Evolutionary conservation across 1,140 invertebrate species (phyloP).

Genomic region (Colletes latitarsis): DNA sequence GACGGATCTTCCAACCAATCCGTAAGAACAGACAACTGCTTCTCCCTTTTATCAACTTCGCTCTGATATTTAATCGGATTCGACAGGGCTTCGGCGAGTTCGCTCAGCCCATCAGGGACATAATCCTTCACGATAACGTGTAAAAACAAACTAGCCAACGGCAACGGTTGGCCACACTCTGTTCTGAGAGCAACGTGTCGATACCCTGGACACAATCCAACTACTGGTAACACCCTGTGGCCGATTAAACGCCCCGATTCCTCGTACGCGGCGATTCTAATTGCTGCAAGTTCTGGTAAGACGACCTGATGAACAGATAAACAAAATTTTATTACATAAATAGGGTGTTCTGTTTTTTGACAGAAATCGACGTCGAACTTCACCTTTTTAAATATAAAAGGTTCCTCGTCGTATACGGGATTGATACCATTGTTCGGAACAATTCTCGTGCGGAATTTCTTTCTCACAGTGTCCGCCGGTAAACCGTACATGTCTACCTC

Average conservation of each 20-base stretch:
- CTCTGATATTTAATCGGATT: constrained; percentile 99
- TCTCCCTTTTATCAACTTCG: constrained; percentile 94
- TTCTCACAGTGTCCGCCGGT: constrained; percentile 98
- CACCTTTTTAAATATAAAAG: constrained; percentile 99
- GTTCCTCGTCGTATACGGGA: constrained; percentile 97
- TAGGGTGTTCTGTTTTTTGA: neutral
- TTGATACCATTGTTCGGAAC: constrained; percentile 98
- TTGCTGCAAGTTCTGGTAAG: constrained; percentile 96
- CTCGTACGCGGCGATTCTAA: constrained; percentile 98
- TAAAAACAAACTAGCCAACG: constrained; percentile 94
- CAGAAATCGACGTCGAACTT: constrained; percentile 16
- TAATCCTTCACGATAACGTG: constrained; percentile 98
- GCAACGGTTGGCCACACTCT: constrained; percentile 96
- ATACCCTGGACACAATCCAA: constrained; percentile 97
- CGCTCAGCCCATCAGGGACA: constrained; percentile 96
- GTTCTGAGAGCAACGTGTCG: constrained; percentile 93
- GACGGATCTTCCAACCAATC: constrained; percentile 87
- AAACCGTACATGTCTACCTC: constrained; percentile 99
- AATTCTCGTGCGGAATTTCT: constrained; percentile 96
- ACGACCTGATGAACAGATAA: constrained; percentile 87
- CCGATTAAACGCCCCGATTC: constrained; percentile 97
- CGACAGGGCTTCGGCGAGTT: constrained; percentile 97
- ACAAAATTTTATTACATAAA: constrained; percentile 6
- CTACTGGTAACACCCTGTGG: constrained; percentile 96
- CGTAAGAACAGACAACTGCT: constrained; percentile 94